Conservation (phyloP, 1,140 invertebrate genomes). For the Tetramorium parvispinum region DNA sequence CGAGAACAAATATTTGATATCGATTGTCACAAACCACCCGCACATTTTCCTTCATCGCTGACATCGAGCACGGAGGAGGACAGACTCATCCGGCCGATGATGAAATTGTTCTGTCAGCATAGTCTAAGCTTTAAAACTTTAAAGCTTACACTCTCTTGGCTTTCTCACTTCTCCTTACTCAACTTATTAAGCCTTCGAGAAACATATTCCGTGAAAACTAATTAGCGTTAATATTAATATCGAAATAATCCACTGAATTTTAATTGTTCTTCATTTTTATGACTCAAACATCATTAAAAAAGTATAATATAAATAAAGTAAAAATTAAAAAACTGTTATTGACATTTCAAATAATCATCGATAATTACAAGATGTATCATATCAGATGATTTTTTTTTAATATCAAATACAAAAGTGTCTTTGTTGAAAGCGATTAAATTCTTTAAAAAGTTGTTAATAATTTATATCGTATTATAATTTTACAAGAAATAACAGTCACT, state of each 20-base stretch:
- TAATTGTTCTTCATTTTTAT: not conserved
- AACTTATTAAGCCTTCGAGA: conserved; percentile 14
- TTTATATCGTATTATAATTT: not conserved
- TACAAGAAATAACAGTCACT: not conserved
- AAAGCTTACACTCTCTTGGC: not conserved
- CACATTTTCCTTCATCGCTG: not conserved
- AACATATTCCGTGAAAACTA: not conserved
- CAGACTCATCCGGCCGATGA: not conserved
- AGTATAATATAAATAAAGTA: conserved; percentile 10
- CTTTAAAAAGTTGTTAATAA: not conserved
- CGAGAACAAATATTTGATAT: conserved; percentile 37
- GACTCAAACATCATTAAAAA: no score
- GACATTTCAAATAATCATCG: not conserved
- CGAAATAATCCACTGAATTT: conserved; percentile 7
- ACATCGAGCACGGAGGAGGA: not conserved
- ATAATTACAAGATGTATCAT: not conserved
- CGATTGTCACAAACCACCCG: not conserved
- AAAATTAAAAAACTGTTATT: not conserved
- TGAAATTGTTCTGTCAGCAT: conserved; percentile 39
- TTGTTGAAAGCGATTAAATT: not conserved
- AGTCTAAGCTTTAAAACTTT: conserved; percentile 28
- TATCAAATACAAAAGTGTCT: not conserved
- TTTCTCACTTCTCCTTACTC: not conserved
- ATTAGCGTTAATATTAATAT: conserved; percentile 8
- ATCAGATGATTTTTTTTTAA: not conserved